These are phyloP conservation scores for Syrrhaptes paradoxus DNA, from an alignment of 2,113 vertebrate genomes.

Conservation along the genomic window DNA sequence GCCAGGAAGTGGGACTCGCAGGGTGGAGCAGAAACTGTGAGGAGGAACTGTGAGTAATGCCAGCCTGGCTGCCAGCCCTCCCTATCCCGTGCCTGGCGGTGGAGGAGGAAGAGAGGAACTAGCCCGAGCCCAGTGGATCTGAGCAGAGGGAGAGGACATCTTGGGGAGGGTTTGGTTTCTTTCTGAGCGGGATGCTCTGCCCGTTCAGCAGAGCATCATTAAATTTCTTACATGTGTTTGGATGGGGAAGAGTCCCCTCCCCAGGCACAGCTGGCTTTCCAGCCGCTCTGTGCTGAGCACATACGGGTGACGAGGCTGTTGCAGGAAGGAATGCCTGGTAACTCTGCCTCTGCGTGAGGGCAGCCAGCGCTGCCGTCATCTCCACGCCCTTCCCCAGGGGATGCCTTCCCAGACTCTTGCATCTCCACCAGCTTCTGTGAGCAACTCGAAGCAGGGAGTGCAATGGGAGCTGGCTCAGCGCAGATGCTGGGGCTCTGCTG, in stretches of 20 bases:
- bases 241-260: background rate
- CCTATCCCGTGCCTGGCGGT: background rate
- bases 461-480: background rate
- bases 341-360: background rate
- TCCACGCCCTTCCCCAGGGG: conserved; percentile 39
- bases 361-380: background rate
- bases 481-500: conserved; percentile 26
- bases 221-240: background rate
- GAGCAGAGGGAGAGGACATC: background rate
- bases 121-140: background rate
- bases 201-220: background rate
- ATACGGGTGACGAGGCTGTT: background rate
- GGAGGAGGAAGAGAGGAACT: background rate
- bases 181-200: background rate
- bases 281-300: background rate
- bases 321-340: background rate
- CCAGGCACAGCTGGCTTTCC: background rate
- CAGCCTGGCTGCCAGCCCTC: background rate
- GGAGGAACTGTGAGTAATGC: conserved; percentile 30
- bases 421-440: background rate
- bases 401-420: background rate
- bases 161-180: background rate
- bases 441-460: background rate
- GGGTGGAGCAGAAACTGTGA: conserved; percentile 29
- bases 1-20: conserved; percentile 18